phyloP scores from a whole-genome alignment of 1,140 invertebrate genomes.

The Brachionus sp. region DNA sequence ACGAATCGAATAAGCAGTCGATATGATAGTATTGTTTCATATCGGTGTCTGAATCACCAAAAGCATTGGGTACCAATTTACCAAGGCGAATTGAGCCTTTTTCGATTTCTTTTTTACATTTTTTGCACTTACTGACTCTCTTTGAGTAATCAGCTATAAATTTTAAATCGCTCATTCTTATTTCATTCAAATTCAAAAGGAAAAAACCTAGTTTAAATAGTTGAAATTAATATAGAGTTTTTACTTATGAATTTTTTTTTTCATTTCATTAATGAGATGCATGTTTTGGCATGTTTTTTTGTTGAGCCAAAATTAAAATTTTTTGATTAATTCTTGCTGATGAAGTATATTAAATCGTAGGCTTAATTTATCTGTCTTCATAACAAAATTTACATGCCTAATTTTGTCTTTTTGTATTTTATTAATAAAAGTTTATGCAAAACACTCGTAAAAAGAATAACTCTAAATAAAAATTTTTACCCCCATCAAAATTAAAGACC shows the following conservation, averaged over 20 bases:
- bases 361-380: neutral
- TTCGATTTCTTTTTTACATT: conserved; percentile 75
- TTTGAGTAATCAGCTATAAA: conserved; percentile 36
- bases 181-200: neutral
- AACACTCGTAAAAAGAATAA: no score
- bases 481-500: no score
- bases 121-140: conserved; percentile 66
- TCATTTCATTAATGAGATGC: neutral
- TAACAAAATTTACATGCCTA: neutral
- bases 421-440: no score
- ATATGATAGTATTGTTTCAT: conserved; percentile 83
- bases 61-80: conserved; percentile 72
- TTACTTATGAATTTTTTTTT: conserved; percentile 35
- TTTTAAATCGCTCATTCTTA: conserved; percentile 28
- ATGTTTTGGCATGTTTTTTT: conserved; percentile 16
- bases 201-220: neutral
- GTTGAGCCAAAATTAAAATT: neutral
- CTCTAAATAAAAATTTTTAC: no score
- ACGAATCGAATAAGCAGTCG: conserved; percentile 73
- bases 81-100: conserved; percentile 70
- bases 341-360: neutral
- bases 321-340: neutral
- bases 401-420: neutral
- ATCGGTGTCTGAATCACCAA: conserved; percentile 67
- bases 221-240: neutral